Base-by-base conservation (phyloP, 2,797 vertebrate genomes). In the Perdix hodgsoniae region DNA sequence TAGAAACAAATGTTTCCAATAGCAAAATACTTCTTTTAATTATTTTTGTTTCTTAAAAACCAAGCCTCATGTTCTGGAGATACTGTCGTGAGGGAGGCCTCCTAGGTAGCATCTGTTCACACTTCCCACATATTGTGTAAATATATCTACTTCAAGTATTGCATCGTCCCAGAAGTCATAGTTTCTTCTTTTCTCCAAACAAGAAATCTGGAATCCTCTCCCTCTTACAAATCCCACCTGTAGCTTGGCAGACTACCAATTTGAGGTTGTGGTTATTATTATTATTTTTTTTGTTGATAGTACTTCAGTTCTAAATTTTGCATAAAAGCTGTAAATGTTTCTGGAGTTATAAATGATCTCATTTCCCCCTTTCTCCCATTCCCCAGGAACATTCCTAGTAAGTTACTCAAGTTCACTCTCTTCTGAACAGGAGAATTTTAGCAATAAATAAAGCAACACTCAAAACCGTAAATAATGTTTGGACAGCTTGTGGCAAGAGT, bases 51-150 rank as follows among this genome's bases (percentile, higher is more conserved):
- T 14, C 2, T 11, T 69, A 84, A 83, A 69, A 64, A 10, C 22
- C 14, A 93, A 61, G 49, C 52, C 39, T 89, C 66, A 16, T 2
- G 2, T 92, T 77, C 69, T 94, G 65, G 57, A 71, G 82, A 83
- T 79, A 78, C 84, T 95, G 88, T 86, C 75, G 49, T 71, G 84
- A 91, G 69, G 83, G 60, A 80, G 86, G 69, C 89, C 73, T 94
- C 70, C 82, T 93, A 81, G 83, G 90, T 81, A 75, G 90, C 90
- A 90, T 96, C 88, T 95, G 92, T 93, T 96, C 89, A 86, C 90
- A 79, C 91, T 90, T 96, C 79, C 94, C 86, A 93, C 93, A 27
- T 93, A 72, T 26, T 85, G 91, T 87, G 86, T 88, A 95, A 94
- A 95, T 95, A 83, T 93, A 88, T 95, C 93, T 73, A 50, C 61